These are phyloP conservation scores for Diarsia dahlii DNA, from an alignment of 2,888 invertebrate genomes.

Conservation along the genomic window DNA sequence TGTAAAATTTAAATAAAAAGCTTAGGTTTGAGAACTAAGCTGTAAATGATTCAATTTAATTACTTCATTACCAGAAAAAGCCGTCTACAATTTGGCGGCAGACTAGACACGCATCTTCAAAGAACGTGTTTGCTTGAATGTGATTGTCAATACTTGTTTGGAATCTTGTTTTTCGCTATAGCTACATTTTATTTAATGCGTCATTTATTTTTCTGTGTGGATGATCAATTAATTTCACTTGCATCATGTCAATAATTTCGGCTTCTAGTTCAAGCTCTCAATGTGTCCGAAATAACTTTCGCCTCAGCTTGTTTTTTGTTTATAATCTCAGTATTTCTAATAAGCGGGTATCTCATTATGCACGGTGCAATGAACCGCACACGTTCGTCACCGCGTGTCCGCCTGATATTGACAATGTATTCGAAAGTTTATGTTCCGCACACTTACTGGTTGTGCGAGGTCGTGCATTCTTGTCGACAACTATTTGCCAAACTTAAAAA, in stretches of 20 bases:
- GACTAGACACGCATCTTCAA: constrained; percentile 6
- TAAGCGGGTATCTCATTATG: constrained; percentile 57
- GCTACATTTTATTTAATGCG: constrained; percentile 11
- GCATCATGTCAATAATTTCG: constrained; percentile 66
- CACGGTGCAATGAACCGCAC: constrained; percentile 69
- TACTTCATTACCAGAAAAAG: constrained; percentile 24
- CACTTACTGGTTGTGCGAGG: constrained; percentile 78
- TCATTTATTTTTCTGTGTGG: constrained; percentile 69
- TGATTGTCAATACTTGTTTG: constrained; percentile 39
- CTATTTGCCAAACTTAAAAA: constrained; percentile 64
- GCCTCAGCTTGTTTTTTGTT: constrained; percentile 69
- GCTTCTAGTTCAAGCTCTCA: constrained; percentile 76
- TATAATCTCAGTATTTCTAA: constrained; percentile 59
- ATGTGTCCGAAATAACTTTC: constrained; percentile 79
- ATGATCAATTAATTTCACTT: constrained; percentile 66
- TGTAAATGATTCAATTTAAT: not conserved
- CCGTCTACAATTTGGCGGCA: constrained; percentile 8
- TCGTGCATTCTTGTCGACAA: constrained; percentile 71
- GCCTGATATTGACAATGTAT: constrained; percentile 83
- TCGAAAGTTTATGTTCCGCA: constrained; percentile 85
- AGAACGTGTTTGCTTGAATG: constrained; percentile 26
- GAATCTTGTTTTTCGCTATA: constrained; percentile 10
- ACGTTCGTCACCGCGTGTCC: constrained; percentile 66
- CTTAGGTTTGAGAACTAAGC: not conserved
- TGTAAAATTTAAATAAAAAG: not conserved